These are phyloP conservation scores for Cyprinodon diabolis DNA, from an alignment of 2,797 vertebrate species.

Conservation along the genomic window DNA sequence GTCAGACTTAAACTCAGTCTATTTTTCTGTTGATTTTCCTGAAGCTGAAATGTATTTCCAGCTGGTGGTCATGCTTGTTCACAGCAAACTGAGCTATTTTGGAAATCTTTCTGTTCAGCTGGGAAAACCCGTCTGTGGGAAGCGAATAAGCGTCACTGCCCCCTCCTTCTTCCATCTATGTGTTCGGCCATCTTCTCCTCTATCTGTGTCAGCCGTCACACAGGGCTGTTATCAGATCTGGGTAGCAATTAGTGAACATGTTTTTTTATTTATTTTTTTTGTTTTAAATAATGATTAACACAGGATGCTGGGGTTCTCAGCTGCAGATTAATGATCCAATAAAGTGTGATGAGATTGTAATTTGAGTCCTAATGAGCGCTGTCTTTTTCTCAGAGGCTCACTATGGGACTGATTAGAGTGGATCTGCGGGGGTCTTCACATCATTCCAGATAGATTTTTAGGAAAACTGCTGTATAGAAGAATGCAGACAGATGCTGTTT, in stretches of 20 bases:
- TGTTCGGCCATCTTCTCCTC: constrained; percentile 1
- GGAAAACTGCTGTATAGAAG: constrained; percentile 37
- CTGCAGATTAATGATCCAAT: constrained; percentile 61
- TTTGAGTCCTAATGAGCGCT: constrained; percentile 44
- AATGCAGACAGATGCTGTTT: constrained; percentile 56
- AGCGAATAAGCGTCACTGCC: constrained; percentile 29
- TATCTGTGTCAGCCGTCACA: constrained; percentile 7
- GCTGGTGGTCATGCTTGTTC: constrained; percentile 23
- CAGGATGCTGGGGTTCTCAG: constrained; percentile 18
- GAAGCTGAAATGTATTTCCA: constrained; percentile 34
- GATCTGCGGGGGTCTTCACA: constrained; percentile 50
- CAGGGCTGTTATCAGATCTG: neutral
- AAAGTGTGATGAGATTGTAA: constrained; percentile 62
- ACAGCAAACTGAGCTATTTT: constrained; percentile 52
- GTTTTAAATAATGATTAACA: constrained; percentile 36
- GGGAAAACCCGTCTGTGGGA: constrained; percentile 56
- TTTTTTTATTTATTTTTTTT: neutral
- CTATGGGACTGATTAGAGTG: constrained; percentile 39
- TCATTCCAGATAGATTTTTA: constrained; percentile 35
- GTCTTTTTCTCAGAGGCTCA: constrained; percentile 39
- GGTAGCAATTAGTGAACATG: constrained; percentile 17
- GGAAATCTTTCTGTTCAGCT: constrained; percentile 45
- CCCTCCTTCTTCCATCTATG: constrained; percentile 14
- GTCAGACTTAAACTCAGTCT: neutral
- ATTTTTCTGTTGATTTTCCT: constrained; percentile 9